Conservation (phyloP, 2,888 invertebrate species). For the Lysandra bellargus region DNA sequence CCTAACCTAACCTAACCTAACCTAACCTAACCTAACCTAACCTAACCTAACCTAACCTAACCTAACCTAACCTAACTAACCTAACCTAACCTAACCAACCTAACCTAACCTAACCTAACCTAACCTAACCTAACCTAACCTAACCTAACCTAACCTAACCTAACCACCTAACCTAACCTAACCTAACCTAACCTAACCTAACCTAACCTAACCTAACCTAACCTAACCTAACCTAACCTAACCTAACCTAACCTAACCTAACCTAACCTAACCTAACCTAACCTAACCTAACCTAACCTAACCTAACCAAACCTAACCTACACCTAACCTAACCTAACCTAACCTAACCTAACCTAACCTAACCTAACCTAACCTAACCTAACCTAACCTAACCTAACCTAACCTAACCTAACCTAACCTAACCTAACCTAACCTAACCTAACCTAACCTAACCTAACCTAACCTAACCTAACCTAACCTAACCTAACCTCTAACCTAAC, state of each 20-base stretch:
- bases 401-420: slow-evolving; percentile 39
- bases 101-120: slow-evolving; percentile 20
- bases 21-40: background rate
- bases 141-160: background rate
- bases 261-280: background rate
- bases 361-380: slow-evolving; percentile 17
- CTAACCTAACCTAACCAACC: slow-evolving; percentile 37
- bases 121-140: background rate
- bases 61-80: slow-evolving; percentile 39
- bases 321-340: slow-evolving; percentile 37
- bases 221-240: slow-evolving; percentile 39
- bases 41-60: slow-evolving; percentile 35
- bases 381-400: slow-evolving; percentile 1
- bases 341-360: slow-evolving; percentile 25
- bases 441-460: slow-evolving; percentile 41
- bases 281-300: slow-evolving; percentile 39
- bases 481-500: slow-evolving; percentile 37
- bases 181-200: background rate
- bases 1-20: too few relatives aligned
- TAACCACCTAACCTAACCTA: slow-evolving; percentile 1
- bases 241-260: background rate
- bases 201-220: slow-evolving; percentile 35
- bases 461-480: slow-evolving; percentile 38
- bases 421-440: slow-evolving; percentile 40
- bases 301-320: slow-evolving; percentile 41